Evolutionary conservation across 2,113 vertebrate species (phyloP), one percentile per base, ranked within the genome.

Genomic region (Dryoscopus gambensis): DNA sequence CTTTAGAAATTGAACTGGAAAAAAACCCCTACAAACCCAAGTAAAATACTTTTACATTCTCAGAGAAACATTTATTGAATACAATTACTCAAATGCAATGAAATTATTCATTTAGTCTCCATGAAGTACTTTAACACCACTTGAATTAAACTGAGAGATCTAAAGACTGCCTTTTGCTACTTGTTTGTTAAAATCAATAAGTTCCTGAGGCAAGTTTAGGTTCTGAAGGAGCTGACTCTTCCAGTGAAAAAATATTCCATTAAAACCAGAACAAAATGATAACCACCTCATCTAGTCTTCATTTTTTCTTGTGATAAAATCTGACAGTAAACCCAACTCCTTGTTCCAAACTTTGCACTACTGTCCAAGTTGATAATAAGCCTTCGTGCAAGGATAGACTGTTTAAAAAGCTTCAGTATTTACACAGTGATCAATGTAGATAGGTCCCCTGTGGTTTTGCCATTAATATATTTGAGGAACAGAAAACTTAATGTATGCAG

Each of bases 81-180:
- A 39, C 57, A 81, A 81, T 88, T 93, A 94, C 83, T 90, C 59
- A 88, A 77, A 83, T 88, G 81, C 59, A 74, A 59, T 86, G 27
- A 80, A 92, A 92, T 88, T 92, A 92, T 85, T 88, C 68, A 77
- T 73, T 87, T 84, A 67, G 55, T 88, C 75, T 88, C 50, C 59
- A 63, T 67, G 59, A 97, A 90, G 23, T 60, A 81, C 63, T 94
- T 96, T 55, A 94, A 77, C 19, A 92, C 73, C 75, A 70, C 75
- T 95, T 92, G 64, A 94, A 90, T 90, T 90, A 80, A 93, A 81
- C 15, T 21, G 71, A 74, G 85, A 84, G 59, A 80, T 94, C 94
- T 95, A 80, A 93, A 90, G 88, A 90, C 59, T 93, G 63, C 19
- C 24, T 92, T 97, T 92, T 86, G 85, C 86, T 94, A 88, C 42